Base-by-base conservation (phyloP, 2,113 vertebrate species). In the Puffinus mauretanicus region DNA sequence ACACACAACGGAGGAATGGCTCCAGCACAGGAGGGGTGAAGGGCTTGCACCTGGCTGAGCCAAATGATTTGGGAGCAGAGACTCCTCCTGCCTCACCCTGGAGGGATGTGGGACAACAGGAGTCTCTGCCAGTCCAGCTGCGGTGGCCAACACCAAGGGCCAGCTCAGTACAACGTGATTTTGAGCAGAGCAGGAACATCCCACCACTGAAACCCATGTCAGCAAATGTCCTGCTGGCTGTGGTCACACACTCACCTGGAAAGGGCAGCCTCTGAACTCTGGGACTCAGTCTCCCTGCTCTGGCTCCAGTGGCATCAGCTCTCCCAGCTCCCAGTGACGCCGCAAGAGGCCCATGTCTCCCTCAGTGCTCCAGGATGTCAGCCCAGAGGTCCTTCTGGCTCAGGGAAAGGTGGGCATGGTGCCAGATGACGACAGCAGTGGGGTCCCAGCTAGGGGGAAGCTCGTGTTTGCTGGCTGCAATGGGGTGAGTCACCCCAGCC, bases 391-490 rank as follows among this genome's bases (percentile, higher is more conserved):
- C 30, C 21, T 54, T 12, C 30, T 58, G 79, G 40, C 79, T 47
- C 6, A 0, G 3, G 27, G 10, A 62, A 29, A 55, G 42, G 19
- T 0, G 3, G n/a, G 29, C 61, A 76, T 0, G 6, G 42, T 52
- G 89, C 86, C 47, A 54, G 30, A 7, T 1, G 0, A 49, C 44
- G 3, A 26, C 3, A 2, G 57, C 66, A 32, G 9, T 11, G 62
- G 21, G 58, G 32, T 90, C n/a, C 38, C 38, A 14, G 38, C 9
- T 1, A 14, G 42, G 61, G 66, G 46, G 14, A 42, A n/a, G 32
- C 19, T 86, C 84, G 22, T 42, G 16, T 44, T 76, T 58, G 30
- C 19, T 90, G 42, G 8, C 18, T 54, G 60, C 62, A 29, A 6
- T 12, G 58, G 29, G 36, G 4, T 32, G 26, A 69, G n/a, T 14